phyloP scores from a whole-genome alignment of 2,113 vertebrate genomes.

The Catharus bicknelli region DNA sequence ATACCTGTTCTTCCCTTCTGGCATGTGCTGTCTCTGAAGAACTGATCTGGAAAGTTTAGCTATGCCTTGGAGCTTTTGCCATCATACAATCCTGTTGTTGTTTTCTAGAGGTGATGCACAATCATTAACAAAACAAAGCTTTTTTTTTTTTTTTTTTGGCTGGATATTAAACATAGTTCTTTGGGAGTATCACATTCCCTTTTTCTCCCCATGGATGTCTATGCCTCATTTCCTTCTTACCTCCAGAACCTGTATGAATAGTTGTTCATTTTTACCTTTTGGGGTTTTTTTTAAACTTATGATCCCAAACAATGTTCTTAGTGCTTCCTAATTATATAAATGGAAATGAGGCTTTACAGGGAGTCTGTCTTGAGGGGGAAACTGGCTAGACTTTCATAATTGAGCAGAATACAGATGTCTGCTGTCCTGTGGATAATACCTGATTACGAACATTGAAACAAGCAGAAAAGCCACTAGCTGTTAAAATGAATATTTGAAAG shows the following conservation, averaged over 20 bases:
- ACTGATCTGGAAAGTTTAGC: not conserved
- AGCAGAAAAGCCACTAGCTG: not conserved
- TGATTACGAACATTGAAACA: not conserved
- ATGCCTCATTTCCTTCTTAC: slow-evolving; percentile 49
- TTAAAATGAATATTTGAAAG: not conserved
- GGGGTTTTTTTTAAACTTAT: not conserved
- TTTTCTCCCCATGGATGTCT: not conserved
- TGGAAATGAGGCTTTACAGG: slow-evolving; percentile 40
- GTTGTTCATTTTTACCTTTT: not conserved
- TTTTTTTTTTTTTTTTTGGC: not conserved
- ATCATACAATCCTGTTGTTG: not conserved
- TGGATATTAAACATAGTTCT: not conserved
- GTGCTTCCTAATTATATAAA: slow-evolving; percentile 16
- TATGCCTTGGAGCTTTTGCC: not conserved
- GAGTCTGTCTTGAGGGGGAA: not conserved
- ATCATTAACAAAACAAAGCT: slow-evolving; percentile 30
- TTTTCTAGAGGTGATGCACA: not conserved
- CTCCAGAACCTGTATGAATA: not conserved
- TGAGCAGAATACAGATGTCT: not conserved
- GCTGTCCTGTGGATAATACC: not conserved
- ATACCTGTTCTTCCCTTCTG: not conserved
- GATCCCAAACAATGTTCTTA: slow-evolving; percentile 43
- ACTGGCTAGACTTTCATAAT: not conserved
- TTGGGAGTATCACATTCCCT: not conserved
- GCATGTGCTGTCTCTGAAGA: not conserved